These are phyloP conservation scores for Benthosema pterotum DNA, from an alignment of 2,797 vertebrate species.

Conservation along the genomic window DNA sequence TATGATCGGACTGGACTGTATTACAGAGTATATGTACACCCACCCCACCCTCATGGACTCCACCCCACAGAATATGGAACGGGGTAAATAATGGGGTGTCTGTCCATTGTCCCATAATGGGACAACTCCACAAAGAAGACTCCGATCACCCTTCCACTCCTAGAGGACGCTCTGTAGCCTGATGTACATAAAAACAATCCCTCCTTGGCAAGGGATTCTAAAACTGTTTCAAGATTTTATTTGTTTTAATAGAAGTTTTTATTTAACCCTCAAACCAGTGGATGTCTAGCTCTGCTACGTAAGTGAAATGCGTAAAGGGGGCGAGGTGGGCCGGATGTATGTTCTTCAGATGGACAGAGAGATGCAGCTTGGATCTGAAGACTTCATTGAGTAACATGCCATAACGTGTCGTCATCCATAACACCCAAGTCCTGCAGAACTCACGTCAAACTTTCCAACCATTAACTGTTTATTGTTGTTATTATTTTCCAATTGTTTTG, in stretches of 20 bases:
- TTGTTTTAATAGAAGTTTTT: conserved; percentile 35
- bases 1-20: conserved; percentile 73
- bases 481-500: conserved; percentile 4
- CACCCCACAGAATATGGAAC: conserved; percentile 32
- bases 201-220: conserved; percentile 33
- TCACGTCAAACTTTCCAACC: background rate
- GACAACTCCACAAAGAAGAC: conserved; percentile 39
- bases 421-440: conserved; percentile 20
- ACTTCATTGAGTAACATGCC: too few species aligned
- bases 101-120: conserved; percentile 52
- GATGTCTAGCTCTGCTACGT: conserved; percentile 12
- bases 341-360: background rate
- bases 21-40: conserved; percentile 1
- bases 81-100: conserved; percentile 32
- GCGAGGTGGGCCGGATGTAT: conserved; percentile 10
- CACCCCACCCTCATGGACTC: conserved; percentile 33
- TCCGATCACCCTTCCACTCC: conserved; percentile 26
- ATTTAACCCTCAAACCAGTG: conserved; percentile 6
- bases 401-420: background rate
- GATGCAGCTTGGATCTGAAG: background rate
- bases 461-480: background rate
- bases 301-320: conserved; percentile 7
- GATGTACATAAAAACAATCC: conserved; percentile 56
- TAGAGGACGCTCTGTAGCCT: conserved; percentile 46
- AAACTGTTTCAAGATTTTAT: conserved; percentile 36